These are phyloP conservation scores for Aythya baeri DNA, from an alignment of 2,113 vertebrate species.

Conservation along the genomic window DNA sequence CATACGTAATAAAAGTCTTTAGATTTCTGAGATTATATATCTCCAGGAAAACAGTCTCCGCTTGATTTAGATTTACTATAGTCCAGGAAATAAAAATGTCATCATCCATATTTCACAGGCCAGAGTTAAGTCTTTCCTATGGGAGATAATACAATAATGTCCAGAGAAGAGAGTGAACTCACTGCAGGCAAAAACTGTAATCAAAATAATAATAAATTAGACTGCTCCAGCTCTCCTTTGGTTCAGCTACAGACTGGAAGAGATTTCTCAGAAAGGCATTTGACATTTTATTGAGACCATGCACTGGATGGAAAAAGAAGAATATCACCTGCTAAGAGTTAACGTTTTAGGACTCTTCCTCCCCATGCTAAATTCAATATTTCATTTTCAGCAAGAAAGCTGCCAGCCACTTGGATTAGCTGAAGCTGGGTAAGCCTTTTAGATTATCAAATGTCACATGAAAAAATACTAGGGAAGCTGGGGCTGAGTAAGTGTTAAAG, in stretches of 20 bases:
- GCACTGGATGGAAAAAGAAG: background rate
- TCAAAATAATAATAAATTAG: background rate
- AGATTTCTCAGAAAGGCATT: background rate
- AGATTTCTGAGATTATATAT: background rate
- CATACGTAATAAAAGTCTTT: background rate
- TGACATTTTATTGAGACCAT: background rate
- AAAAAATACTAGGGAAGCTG: background rate
- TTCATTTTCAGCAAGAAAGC: background rate
- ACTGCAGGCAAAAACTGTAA: background rate
- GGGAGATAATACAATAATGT: background rate
- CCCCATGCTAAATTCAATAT: background rate
- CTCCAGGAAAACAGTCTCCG: background rate
- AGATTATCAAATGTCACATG: background rate
- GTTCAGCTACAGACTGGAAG: background rate
- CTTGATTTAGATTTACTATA: background rate
- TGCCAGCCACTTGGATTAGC: background rate
- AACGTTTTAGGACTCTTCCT: background rate
- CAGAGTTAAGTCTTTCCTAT: background rate
- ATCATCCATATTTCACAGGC: background rate
- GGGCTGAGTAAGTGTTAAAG: slow-evolving; percentile 32
- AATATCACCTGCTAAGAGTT: background rate
- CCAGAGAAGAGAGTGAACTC: slow-evolving; percentile 1
- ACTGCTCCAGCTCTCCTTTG: background rate
- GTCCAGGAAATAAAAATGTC: background rate
- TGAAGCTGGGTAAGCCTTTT: background rate